Evolutionary conservation across 1,140 invertebrate genomes (phyloP), one percentile per base, ranked within the genome.

Genomic region (Drosophila bocqueti): DNA sequence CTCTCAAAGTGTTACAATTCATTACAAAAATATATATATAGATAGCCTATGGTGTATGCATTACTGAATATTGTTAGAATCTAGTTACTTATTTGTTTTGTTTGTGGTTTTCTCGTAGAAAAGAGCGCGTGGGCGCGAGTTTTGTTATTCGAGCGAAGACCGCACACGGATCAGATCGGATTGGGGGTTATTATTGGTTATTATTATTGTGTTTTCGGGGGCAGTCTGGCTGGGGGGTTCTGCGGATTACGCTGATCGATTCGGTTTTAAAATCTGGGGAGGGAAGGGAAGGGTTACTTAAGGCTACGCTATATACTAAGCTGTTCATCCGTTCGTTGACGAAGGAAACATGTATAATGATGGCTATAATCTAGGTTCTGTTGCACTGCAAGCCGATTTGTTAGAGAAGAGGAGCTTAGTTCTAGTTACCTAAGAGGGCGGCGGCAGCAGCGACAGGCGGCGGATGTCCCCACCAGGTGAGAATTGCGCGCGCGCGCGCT

Each of bases 11-110:
- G 65, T 90, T 87, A 81, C 58, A 87, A 78, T 87, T 89, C 84
- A 87, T 90, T 87, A 87, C 74, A 87, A 87, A 87, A 87, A 87
- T 87, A 89, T 77, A 77, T 69, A 65, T 71, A 46, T 72, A 76
- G 54, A 67, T 87, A 87, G 84, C 77, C 84, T 87, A 89, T 89
- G 79, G 55, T 78, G 76, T 79, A 52, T 60, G 66, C 40, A 38
- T 79, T 57, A 59, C 46, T 64, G 46, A 76, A 67, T 54, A 55
- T 62, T 62, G 49, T 76, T 77, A 77, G 49, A 58, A 61, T 26
- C 47, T 61, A 77, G 43, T 76, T 71, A n/a, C 18, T 59, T 63
- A 29, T 63, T 29, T 21, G 18, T 55, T 60, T 55, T 60, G 52
- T n/a, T 50, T 29, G 11, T 63, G 16, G 26, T 11, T 38, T 64